These are phyloP conservation scores for Hypanus sabinus DNA, from an alignment of 2,113 vertebrate species.

Conservation along the genomic window DNA sequence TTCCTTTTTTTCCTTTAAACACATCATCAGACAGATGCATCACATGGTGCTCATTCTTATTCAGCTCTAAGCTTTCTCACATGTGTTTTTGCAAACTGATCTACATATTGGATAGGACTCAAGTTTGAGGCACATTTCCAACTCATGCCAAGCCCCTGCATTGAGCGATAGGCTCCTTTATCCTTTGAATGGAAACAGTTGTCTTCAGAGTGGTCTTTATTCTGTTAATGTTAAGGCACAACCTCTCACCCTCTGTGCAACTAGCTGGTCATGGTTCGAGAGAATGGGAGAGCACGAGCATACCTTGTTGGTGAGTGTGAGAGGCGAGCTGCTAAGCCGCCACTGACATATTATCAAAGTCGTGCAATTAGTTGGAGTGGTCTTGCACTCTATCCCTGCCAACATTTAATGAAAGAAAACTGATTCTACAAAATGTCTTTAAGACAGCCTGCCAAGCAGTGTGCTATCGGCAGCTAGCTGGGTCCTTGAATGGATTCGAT, in stretches of 20 bases:
- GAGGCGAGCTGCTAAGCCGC: not conserved
- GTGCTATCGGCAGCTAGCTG: not conserved
- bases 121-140: not conserved
- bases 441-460: not conserved
- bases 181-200: not conserved
- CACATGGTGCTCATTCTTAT: not conserved
- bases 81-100: not conserved
- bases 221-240: not conserved
- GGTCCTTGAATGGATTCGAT: not conserved
- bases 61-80: not conserved
- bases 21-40: not conserved
- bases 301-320: too few relatives aligned
- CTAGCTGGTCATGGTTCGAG: not conserved
- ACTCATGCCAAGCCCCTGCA: not conserved
- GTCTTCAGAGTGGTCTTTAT: not conserved
- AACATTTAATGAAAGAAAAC: not conserved
- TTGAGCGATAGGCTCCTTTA: not conserved
- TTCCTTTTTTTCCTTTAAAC: not conserved
- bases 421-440: too few relatives aligned
- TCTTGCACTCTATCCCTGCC: not conserved
- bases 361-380: not conserved
- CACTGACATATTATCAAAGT: not conserved
- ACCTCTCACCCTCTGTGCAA: too few relatives aligned
- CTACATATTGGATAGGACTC: not conserved
- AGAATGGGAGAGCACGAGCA: not conserved